A percentile compares a stretch with the other conserved stretches of the same genome.
Evolutionary conservation across 2,888 invertebrate genomes (phyloP).

Genomic region (Pogonocherus hispidulus): DNA sequence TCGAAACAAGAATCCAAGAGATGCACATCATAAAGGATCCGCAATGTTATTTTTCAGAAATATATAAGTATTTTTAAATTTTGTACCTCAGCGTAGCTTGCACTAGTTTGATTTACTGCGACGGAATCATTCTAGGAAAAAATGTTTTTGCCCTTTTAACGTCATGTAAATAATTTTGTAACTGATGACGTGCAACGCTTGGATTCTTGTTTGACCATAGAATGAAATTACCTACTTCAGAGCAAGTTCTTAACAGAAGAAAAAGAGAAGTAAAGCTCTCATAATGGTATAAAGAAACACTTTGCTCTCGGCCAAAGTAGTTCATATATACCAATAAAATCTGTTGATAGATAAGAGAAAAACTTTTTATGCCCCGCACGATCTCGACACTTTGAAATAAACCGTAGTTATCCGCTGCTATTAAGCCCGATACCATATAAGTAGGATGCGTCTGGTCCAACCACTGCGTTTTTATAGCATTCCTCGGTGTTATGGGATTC

Average conservation of each 20-base stretch:
- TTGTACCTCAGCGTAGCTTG: no score
- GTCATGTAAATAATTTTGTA: no score
- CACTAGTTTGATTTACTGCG: no score
- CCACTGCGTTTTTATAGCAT: slow-evolving; percentile 51
- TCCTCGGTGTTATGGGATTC: slow-evolving; percentile 52
- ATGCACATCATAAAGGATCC: no score
- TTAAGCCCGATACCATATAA: slow-evolving; percentile 57
- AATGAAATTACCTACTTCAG: no score
- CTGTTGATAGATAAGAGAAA: slow-evolving; percentile 36
- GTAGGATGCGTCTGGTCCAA: slow-evolving; percentile 51
- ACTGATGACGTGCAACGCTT: no score
- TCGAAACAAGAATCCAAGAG: no score
- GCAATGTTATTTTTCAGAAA: no score
- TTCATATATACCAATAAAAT: slow-evolving; percentile 35
- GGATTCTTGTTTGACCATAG: no score
- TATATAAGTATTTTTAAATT: no score
- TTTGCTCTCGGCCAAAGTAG: slow-evolving; percentile 39
- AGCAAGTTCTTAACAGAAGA: not conserved
- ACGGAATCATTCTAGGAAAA: no score
- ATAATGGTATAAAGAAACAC: slow-evolving; percentile 16
- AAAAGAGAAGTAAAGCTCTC: not conserved
- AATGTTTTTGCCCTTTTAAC: no score
- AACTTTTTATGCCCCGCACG: slow-evolving; percentile 35
- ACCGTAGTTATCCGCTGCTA: slow-evolving; percentile 52
- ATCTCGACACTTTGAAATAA: slow-evolving; percentile 38